phyloP scores from a whole-genome alignment of 1,140 invertebrate species.

The Scylla paramamosain region DNA sequence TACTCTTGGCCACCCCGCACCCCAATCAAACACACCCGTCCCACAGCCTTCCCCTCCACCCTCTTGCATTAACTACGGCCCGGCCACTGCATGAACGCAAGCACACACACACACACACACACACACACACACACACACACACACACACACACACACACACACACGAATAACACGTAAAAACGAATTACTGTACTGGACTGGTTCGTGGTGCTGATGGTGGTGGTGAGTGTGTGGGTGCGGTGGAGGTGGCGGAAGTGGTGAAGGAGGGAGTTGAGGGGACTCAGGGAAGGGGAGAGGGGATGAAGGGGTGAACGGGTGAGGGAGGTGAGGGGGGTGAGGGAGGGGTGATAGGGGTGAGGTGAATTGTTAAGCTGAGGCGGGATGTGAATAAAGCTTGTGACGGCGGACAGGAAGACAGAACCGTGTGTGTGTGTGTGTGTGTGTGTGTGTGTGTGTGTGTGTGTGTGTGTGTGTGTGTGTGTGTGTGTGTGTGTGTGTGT shows the following conservation, averaged over 20 bases:
- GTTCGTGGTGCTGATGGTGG: neutral
- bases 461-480: neutral
- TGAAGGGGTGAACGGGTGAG: neutral
- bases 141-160: constrained; percentile 42
- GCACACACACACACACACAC: constrained; percentile 9
- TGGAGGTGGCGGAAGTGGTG: neutral
- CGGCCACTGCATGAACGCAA: neutral
- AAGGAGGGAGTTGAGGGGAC: neutral
- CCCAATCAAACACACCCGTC: neutral
- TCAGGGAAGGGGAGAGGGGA: neutral
- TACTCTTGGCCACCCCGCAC: neutral
- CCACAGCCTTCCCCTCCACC: neutral
- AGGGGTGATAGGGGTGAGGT: neutral
- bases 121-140: constrained; percentile 45
- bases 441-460: neutral
- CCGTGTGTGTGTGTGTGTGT: neutral
- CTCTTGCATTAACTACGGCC: constrained; percentile 26
- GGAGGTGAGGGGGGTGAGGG: neutral
- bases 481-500: too few relatives aligned
- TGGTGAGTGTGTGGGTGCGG: neutral
- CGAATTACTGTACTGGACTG: neutral
- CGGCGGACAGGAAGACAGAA: too few relatives aligned
- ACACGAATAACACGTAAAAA: constrained; percentile 24
- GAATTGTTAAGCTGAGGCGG: neutral
- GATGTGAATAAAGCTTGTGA: neutral